Evolutionary conservation across 2,888 invertebrate species (phyloP).

Genomic region (Caenorhabditis uteleia): DNA sequence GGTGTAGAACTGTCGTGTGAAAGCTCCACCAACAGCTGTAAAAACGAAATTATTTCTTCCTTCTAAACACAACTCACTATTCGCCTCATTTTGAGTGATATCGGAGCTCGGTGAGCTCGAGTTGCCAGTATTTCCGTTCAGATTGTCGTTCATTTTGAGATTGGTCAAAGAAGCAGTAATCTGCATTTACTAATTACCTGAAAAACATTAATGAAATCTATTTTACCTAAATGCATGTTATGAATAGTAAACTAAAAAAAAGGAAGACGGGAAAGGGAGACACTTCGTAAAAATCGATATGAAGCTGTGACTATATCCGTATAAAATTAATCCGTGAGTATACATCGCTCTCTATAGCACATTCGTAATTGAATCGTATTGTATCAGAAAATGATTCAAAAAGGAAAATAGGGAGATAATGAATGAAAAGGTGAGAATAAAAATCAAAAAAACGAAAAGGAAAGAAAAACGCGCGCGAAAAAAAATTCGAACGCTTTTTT

Average conservation of each 20-base stretch:
- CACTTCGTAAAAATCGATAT: not conserved
- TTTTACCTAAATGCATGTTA: not conserved
- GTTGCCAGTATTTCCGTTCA: constrained; percentile 4
- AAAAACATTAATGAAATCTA: too few relatives aligned
- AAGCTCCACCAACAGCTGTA: constrained; percentile 40
- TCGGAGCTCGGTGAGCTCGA: not conserved
- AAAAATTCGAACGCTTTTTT: constrained; percentile 23
- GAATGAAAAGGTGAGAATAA: not conserved
- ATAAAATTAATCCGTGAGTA: too few relatives aligned
- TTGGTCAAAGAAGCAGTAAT: constrained; percentile 22
- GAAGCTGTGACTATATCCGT: not conserved
- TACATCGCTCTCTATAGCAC: too few relatives aligned
- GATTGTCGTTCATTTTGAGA: constrained; percentile 13
- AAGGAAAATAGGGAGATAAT: not conserved
- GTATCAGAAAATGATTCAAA: too few relatives aligned
- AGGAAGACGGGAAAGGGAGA: not conserved
- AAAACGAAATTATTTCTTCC: too few relatives aligned
- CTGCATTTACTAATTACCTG: constrained; percentile 42
- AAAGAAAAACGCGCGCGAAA: constrained; percentile 23
- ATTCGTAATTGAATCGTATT: too few relatives aligned
- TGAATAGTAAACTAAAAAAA: not conserved
- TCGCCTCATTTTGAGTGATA: constrained; percentile 4
- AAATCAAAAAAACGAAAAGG: constrained; percentile 1
- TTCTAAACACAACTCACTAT: constrained; percentile 20
- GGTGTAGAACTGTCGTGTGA: constrained; percentile 42